Evolutionary conservation across 2,888 invertebrate species (phyloP).

Genomic region (Sphaerophoria rueppellii): DNA sequence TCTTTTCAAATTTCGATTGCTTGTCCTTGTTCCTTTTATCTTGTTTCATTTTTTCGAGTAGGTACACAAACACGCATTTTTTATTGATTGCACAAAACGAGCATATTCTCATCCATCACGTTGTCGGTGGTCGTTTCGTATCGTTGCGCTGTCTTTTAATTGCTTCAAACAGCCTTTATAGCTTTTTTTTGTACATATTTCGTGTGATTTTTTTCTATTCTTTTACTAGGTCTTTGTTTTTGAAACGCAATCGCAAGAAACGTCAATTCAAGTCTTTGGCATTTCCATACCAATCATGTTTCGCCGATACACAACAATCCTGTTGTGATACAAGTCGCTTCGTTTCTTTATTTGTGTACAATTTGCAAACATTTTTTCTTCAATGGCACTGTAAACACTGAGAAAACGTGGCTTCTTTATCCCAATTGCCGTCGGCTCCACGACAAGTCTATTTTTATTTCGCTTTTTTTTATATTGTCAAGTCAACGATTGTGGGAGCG

Average conservation of each 20-base stretch:
- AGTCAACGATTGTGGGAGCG: slow-evolving; percentile 41
- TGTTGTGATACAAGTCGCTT: slow-evolving; percentile 39
- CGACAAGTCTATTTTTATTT: slow-evolving; percentile 32
- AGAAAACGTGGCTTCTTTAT: slow-evolving; percentile 41
- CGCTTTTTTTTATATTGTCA: slow-evolving; percentile 33
- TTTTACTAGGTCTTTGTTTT: slow-evolving; percentile 1
- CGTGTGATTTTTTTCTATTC: slow-evolving; percentile 1
- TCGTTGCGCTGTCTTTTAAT: slow-evolving; percentile 56
- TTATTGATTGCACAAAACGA: slow-evolving; percentile 51
- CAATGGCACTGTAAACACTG: slow-evolving; percentile 67
- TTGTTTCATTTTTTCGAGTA: not conserved
- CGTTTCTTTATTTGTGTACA: slow-evolving; percentile 66
- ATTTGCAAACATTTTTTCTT: slow-evolving; percentile 71
- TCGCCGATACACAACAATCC: slow-evolving; percentile 61
- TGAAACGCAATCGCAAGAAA: slow-evolving; percentile 25
- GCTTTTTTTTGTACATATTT: slow-evolving; percentile 40
- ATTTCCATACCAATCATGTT: slow-evolving; percentile 35
- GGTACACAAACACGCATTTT: slow-evolving; percentile 44
- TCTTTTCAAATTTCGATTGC: slow-evolving; percentile 19
- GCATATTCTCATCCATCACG: slow-evolving; percentile 44
- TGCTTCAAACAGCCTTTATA: slow-evolving; percentile 56
- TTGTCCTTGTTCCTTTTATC: slow-evolving; percentile 3
- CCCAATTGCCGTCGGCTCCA: slow-evolving; percentile 41
- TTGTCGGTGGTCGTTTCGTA: slow-evolving; percentile 6
- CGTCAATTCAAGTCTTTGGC: slow-evolving; percentile 33